A percentile compares a stretch with the other conserved stretches of the same genome.
These are phyloP conservation scores for Manis javanica DNA, from an alignment of 2,797 vertebrate species.

Conservation along the genomic window DNA sequence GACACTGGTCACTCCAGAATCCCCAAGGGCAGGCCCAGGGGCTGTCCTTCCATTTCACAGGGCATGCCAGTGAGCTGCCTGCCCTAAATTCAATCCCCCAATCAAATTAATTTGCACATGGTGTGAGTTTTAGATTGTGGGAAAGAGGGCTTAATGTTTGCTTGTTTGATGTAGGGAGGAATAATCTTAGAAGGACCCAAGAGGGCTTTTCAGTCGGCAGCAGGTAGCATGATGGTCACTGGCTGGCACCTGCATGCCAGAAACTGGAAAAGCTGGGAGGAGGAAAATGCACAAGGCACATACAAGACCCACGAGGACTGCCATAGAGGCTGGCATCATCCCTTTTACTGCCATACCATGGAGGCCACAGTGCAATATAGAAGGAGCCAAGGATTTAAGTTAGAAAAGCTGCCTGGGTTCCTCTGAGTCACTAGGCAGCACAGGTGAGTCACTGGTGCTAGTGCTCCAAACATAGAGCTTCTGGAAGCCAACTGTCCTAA, in stretches of 20 bases:
- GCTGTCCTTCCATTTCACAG: background rate
- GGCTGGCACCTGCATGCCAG: background rate
- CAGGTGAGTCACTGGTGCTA: background rate
- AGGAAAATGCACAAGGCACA: background rate
- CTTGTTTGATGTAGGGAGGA: background rate
- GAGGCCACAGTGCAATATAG: background rate
- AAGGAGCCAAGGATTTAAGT: background rate
- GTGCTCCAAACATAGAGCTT: background rate
- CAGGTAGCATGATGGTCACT: background rate
- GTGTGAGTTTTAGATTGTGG: background rate
- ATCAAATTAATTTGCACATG: background rate
- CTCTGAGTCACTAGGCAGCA: background rate
- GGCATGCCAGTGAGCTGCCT: background rate
- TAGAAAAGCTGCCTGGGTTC: background rate
- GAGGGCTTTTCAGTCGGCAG: background rate
- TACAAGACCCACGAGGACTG: background rate
- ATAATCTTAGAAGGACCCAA: background rate
- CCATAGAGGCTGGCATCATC: too few species aligned
- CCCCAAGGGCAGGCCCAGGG: background rate
- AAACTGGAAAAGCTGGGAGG: background rate
- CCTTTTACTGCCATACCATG: background rate
- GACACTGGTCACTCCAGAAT: background rate
- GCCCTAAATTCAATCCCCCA: background rate
- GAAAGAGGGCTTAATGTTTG: background rate
- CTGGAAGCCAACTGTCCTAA: background rate